Evolutionary conservation across 2,888 invertebrate species (phyloP), one percentile per base, ranked within the genome.

Genomic region (Horisme vitalbata): DNA sequence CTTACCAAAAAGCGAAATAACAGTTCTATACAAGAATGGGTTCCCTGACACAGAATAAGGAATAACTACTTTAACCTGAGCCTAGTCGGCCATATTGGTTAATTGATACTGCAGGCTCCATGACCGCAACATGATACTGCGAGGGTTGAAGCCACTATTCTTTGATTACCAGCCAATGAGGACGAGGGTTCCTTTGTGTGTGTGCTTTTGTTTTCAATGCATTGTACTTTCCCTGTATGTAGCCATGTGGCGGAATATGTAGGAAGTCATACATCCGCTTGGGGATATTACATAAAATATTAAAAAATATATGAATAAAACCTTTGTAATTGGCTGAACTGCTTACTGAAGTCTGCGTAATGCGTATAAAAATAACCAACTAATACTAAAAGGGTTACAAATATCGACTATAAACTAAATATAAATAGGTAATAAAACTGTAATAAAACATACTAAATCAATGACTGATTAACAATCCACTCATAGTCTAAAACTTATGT

Each of bases 31-130:
- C n/a, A n/a, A n/a, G n/a, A n/a, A n/a, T n/a, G n/a, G n/a, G n/a
- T 8, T 23, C 3, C 23, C 3, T 23, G 18, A 8, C 26, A 18
- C 20, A 32, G 21, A 33, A 33, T 32, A 41, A 12, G 9, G 9
- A 11, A 27, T 14, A 36, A 13, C 23, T 9, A 9, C 4, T n/a
- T 7, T 23, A 24, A 28, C 13, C 13, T 26, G 45, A 45, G 37
- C 41, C 41, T 39, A 45, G 59, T 59, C 73, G 69, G 75, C 75
- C 75, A 76, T 76, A 71, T 75, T 76, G 63, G 71, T 68, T 75
- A 68, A 76, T 58, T 70, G 75, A 76, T 74, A 75, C 71, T 58
- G 59, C 38, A 41, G 62, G 70, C 68, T 76, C 75, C 65, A 71
- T 76, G 62, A 71, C 75, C 61, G 75, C 61, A 75, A 75, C 59